Evolutionary conservation across 2,888 invertebrate species (phyloP).

Genomic region (Cistogaster globosa): DNA sequence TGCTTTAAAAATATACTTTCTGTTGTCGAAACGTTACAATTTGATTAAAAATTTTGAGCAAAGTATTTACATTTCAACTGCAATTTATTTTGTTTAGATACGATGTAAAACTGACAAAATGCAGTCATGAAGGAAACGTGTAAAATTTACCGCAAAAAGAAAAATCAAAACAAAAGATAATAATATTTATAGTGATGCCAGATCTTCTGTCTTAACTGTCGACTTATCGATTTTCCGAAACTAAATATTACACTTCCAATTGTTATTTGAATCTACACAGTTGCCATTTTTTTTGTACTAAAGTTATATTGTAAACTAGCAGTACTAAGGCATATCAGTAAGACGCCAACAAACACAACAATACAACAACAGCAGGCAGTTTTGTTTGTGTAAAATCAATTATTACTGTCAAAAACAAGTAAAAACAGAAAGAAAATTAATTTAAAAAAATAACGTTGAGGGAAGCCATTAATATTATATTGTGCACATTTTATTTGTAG

Average conservation of each 20-base stretch:
- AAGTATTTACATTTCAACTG: slow-evolving; percentile 30
- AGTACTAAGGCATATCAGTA: no score
- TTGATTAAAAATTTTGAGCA: slow-evolving; percentile 14
- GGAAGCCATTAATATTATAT: no score
- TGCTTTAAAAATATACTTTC: slow-evolving; percentile 12
- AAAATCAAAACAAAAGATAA: slow-evolving; percentile 57
- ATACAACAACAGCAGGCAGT: no score
- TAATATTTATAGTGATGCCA: slow-evolving; percentile 31
- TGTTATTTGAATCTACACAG: no score
- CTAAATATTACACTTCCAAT: neutral
- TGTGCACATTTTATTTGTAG: no score
- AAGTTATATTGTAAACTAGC: no score
- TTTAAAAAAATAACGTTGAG: no score
- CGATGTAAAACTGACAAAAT: neutral
- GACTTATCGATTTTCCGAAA: neutral
- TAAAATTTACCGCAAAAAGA: slow-evolving; percentile 61
- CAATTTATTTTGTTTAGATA: neutral
- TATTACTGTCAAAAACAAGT: no score
- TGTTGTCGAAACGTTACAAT: neutral
- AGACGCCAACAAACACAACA: no score
- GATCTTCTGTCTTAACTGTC: neutral
- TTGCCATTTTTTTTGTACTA: no score
- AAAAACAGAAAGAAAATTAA: no score
- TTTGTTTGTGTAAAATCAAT: no score
- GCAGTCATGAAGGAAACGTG: slow-evolving; percentile 41